Percentiles rank a stretch among this genome's conserved stretches.
Evolutionary conservation across 2,113 vertebrate genomes (phyloP).

Genomic region (Urocitellus parryii): DNA sequence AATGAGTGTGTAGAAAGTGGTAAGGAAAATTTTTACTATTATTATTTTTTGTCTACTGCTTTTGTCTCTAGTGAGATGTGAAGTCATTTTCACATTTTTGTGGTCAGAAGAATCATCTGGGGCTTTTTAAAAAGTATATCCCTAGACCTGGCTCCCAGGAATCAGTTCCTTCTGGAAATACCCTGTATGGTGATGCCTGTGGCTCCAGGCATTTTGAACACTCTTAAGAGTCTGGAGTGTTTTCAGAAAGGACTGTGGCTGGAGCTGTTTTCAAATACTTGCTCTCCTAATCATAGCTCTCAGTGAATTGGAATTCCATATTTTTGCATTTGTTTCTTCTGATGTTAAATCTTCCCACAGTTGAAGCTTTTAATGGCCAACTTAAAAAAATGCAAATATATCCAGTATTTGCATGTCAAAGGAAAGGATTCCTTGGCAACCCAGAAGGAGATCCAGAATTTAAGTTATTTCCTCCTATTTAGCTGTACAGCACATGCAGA

Average conservation of each 20-base stretch:
- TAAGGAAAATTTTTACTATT: background rate
- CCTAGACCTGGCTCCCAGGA: background rate
- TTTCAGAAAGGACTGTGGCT: background rate
- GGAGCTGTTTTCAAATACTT: background rate
- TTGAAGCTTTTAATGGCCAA: constrained; percentile 21
- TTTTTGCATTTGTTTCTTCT: background rate
- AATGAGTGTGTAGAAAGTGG: background rate
- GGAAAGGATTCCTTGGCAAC: background rate
- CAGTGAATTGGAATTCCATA: background rate
- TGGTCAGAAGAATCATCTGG: background rate
- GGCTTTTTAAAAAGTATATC: background rate
- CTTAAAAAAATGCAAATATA: background rate
- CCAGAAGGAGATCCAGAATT: background rate
- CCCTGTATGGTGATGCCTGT: no score
- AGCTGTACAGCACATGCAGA: background rate
- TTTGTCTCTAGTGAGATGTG: background rate
- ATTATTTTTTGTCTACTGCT: background rate
- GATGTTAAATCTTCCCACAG: background rate
- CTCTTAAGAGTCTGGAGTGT: background rate
- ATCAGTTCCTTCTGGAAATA: background rate
- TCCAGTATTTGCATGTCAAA: background rate
- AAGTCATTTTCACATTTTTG: background rate
- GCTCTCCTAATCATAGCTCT: background rate
- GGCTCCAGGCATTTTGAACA: background rate
- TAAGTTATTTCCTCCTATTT: fast-evolving